These are phyloP conservation scores for Auanema freiburgensis DNA, from an alignment of 2,888 invertebrate species.

Conservation along the genomic window DNA sequence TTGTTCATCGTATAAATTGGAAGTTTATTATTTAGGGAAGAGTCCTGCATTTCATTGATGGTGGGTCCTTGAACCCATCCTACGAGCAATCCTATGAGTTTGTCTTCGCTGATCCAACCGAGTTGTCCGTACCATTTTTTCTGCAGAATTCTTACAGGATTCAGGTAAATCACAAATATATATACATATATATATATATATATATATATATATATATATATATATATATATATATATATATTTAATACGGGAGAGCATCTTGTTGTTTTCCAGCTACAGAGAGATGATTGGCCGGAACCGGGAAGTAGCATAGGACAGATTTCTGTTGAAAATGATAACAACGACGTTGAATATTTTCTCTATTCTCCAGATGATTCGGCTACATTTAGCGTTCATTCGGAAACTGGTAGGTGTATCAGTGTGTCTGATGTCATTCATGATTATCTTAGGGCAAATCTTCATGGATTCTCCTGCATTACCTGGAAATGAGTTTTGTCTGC, in stretches of 20 bases:
- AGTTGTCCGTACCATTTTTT: slow-evolving; percentile 20
- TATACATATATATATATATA: too few species aligned
- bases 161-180: too few species aligned
- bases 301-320: slow-evolving; percentile 28
- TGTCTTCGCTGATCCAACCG: slow-evolving; percentile 23
- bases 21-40: slow-evolving; percentile 3
- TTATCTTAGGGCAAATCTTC: background rate
- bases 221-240: too few species aligned
- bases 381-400: slow-evolving; percentile 26
- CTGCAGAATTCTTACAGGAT: slow-evolving; percentile 32
- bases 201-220: too few species aligned
- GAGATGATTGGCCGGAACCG: slow-evolving; percentile 15
- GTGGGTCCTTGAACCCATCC: background rate
- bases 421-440: background rate
- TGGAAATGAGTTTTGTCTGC: slow-evolving; percentile 31
- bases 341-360: slow-evolving; percentile 23
- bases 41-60: slow-evolving; percentile 17
- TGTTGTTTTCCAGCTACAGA: slow-evolving; percentile 11
- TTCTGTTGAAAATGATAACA: slow-evolving; percentile 23
- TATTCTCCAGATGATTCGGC: slow-evolving; percentile 31
- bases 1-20: too few species aligned
- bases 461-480: slow-evolving; percentile 1
- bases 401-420: slow-evolving; percentile 7
- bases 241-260: too few species aligned
- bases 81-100: slow-evolving; percentile 26